Percentiles rank a stretch among this genome's conserved stretches.
phyloP scores from a whole-genome alignment of 2,797 vertebrate species.

The Varecia variegata region DNA sequence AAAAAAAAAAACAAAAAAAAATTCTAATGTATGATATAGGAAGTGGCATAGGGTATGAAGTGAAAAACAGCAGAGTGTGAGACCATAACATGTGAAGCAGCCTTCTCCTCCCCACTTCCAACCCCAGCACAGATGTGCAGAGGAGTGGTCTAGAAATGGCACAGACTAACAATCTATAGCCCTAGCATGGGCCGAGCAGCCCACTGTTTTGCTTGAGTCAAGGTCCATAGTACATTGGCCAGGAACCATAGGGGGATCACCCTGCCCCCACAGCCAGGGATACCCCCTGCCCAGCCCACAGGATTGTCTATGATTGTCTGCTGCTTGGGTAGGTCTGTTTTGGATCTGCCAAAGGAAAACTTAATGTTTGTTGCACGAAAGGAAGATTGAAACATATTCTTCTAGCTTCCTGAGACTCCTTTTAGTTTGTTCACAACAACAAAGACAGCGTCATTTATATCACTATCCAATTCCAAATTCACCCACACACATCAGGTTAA shows the following conservation, averaged over 20 bases:
- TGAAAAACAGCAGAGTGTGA: neutral
- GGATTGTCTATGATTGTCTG: neutral
- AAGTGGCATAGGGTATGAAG: neutral
- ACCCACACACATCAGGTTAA: neutral
- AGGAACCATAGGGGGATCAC: neutral
- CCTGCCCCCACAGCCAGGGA: neutral
- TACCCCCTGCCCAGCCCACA: neutral
- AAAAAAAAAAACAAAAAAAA: too few species aligned
- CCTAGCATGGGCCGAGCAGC: neutral
- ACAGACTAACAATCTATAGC: neutral
- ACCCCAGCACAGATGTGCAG: neutral
- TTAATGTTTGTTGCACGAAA: neutral
- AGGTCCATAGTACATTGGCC: neutral
- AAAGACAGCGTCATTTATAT: neutral
- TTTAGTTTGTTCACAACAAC: neutral
- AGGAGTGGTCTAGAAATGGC: neutral
- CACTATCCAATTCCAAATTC: neutral
- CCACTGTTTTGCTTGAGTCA: neutral
- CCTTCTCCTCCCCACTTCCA: neutral
- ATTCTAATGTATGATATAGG: neutral
- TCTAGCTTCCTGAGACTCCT: neutral
- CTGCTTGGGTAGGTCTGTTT: neutral
- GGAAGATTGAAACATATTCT: neutral
- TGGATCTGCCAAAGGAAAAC: neutral
- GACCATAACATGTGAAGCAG: neutral